Evolutionary conservation across 37 sponge, comb jelly and placozoan species (phyloP).

Genomic region (Aplysina aerophoba): DNA sequence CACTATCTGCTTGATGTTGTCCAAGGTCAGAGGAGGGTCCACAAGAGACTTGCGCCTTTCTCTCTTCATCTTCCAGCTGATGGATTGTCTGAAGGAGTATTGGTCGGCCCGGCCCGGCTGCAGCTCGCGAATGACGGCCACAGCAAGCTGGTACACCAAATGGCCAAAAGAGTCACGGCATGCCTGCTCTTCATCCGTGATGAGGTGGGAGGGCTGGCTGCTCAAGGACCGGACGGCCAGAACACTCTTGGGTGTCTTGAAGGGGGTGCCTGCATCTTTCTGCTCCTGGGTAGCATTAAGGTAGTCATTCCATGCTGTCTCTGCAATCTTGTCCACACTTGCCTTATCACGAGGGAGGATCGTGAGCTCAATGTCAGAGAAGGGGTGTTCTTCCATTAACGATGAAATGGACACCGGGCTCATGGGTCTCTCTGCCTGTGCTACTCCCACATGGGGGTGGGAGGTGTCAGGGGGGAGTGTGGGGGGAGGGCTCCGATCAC

Average conservation of each 20-base stretch:
- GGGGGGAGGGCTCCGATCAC: slow-evolving; percentile 25
- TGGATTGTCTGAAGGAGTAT: not conserved
- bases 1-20: slow-evolving; percentile 51
- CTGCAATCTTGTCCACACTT: slow-evolving; percentile 44
- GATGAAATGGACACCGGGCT: slow-evolving; percentile 26
- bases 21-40: slow-evolving; percentile 27
- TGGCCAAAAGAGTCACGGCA: slow-evolving; percentile 55
- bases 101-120: not conserved
- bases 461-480: slow-evolving; percentile 6
- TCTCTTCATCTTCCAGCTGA: not conserved
- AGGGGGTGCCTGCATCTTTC: not conserved
- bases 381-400: not conserved
- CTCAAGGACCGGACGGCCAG: not conserved
- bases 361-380: slow-evolving; percentile 33
- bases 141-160: slow-evolving; percentile 53
- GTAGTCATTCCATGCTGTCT: slow-evolving; percentile 43
- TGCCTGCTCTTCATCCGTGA: slow-evolving; percentile 40
- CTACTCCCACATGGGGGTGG: slow-evolving; percentile 43
- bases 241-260: not conserved
- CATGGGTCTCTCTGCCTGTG: slow-evolving; percentile 17
- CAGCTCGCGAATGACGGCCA: slow-evolving; percentile 41
- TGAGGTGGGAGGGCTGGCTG: not conserved
- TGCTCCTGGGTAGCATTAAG: not conserved
- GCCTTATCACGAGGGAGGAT: slow-evolving; percentile 56
- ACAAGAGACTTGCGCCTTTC: not conserved